phyloP scores from a whole-genome alignment of 1,140 invertebrate genomes.

The Drosophila pruinosa region DNA sequence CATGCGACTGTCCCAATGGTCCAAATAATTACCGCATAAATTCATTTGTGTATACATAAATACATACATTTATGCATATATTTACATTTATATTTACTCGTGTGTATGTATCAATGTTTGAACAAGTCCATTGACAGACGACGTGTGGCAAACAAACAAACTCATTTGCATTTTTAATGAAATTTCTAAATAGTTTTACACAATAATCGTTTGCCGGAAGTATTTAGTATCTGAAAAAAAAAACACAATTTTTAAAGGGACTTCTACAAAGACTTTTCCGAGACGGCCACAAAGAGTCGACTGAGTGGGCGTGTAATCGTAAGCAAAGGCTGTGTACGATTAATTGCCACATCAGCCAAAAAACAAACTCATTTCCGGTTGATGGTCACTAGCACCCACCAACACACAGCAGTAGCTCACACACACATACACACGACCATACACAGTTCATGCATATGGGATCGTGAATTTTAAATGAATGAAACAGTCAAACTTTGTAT shows the following conservation, averaged over 20 bases:
- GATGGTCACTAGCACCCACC: conserved; percentile 8
- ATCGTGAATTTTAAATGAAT: conserved; percentile 61
- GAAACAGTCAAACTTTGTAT: neutral
- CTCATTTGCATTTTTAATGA: conserved; percentile 81
- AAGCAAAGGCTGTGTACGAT: neutral
- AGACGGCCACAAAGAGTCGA: neutral
- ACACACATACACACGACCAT: conserved; percentile 2
- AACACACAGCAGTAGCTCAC: conserved; percentile 8
- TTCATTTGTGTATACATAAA: neutral
- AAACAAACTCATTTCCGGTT: conserved; percentile 73
- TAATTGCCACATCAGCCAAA: conserved; percentile 58
- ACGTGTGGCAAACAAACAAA: conserved; percentile 67
- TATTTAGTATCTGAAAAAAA: conserved; percentile 23
- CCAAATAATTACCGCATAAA: conserved; percentile 63
- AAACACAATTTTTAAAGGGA: neutral
- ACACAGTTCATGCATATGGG: conserved; percentile 18
- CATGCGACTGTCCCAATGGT: conserved; percentile 64
- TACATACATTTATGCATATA: neutral
- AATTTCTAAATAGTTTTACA: conserved; percentile 66
- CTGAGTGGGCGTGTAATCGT: conserved; percentile 19
- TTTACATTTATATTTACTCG: neutral
- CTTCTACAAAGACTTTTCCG: neutral
- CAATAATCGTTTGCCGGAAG: conserved; percentile 58
- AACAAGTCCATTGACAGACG: conserved; percentile 15
- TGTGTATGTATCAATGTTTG: neutral